Evolutionary conservation across 1,140 invertebrate species (phyloP), one percentile per base, ranked within the genome.

Genomic region (Calliphora vicina): DNA sequence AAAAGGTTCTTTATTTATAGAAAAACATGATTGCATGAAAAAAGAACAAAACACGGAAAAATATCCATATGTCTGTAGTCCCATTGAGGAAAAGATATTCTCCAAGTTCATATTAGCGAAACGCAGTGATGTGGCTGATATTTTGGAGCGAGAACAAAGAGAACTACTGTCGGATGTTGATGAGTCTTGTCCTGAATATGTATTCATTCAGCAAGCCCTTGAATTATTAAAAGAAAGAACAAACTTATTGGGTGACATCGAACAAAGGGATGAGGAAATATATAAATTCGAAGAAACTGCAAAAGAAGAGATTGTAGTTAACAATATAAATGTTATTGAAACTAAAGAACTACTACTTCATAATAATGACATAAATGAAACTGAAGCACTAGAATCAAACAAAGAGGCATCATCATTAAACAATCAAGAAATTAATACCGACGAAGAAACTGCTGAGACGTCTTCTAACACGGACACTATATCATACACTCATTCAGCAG

Each of bases 121-220:
- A 82, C 86, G 91, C 26, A 83, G 90, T 9, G 93, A 97, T 84
- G 92, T 95, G 20, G 87, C 93, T 61, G 84, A 91, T 23, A 95
- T 98, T 45, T 93, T 98, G 82, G 91, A 94, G 76, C 91, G 93
- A 80, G 97, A 99, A 91, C 92, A 93, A 61, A 86, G 84, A 5
- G 95, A 97, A 88, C 91, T 99, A 50, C 89, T 95, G 83, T 88
- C 91, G 81, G 91, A 91, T 23, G 93, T 94, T 83, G 93, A 95
- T 87, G 93, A 94, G 83, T 93, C 96, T 85, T 94, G 93, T 84
- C 95, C 96, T 2, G 97, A 98, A 91, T 93, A 94, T 85, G 94
- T 95, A 86, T 98, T 97, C 87, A 94, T 98, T 84, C 93, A 97
- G 87, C 93, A 97, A 90, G 97, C 97, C 43, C 91, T 97, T 23